Evolutionary conservation across 92 coral and sea anemone genomes (phyloP), one percentile per base, ranked within the genome.

Genomic region (Montipora capitata): DNA sequence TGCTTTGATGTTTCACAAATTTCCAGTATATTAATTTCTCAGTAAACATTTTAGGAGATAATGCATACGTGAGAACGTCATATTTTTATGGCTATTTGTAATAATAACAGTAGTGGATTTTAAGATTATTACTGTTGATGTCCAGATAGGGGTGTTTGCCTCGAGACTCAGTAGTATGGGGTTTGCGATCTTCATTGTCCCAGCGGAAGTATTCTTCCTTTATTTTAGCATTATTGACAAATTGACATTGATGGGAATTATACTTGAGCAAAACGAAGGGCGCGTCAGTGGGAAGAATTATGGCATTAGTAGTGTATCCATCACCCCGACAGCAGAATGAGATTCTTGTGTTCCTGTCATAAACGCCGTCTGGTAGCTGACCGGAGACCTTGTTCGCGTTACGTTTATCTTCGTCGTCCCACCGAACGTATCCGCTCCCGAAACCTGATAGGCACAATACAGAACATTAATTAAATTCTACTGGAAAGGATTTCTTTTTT

Each of bases 291-390:
- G 94, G 94, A 9, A 92, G 92, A 11, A 17, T 59, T 18, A 92
- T 83, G 49, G 65, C 48, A 65, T 87, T 78, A 16, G 91, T 77
- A 41, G 92, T 78, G 48, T 61, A 72, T 4, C 92, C 94, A 10
- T 88, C 92, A 4, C 40, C 8, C 4, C 92, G 94, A 39, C 94
- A 92, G 64, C 94, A 92, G 61, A 69, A 92, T 54, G 61, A 45
- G 52, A 92, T 88, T 11, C 5, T 42, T 1, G 94, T 92, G 35
- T n/a, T 63, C 7, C 35, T 17, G 41, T 43, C 17, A 5, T 49
- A 44, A 45, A 14, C 77, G 17, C 94, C 94, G 44, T 83, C 79
- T 3, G 94, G 94, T 44, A 92, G 2, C 42, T 18, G 3, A 2
- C 86, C 86, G 38, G 44, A 0, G 66, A 14, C 3, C 0, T 2